phyloP scores from a whole-genome alignment of 2,113 vertebrate species.

The Periophthalmus modestus region DNA sequence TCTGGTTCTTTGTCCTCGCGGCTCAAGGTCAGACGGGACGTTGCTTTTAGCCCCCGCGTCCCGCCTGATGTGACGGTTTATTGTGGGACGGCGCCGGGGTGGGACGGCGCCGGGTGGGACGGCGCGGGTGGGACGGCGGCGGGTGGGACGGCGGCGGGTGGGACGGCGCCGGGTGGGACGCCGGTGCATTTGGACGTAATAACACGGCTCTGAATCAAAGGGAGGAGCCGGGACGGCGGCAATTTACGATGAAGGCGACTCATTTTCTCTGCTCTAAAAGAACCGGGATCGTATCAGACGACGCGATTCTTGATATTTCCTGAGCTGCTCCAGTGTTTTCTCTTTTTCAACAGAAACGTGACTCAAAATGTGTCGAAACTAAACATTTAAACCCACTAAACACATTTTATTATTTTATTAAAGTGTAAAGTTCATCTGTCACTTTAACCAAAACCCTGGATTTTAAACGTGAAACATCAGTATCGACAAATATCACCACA shows the following conservation, averaged over 20 bases:
- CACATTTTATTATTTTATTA: no score
- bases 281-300: background rate
- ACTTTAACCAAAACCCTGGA: no score
- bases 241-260: background rate
- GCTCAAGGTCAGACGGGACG: conserved; percentile 74
- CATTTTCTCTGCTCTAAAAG: background rate
- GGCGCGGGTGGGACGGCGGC: conserved; percentile 24
- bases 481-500: no score
- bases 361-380: no score
- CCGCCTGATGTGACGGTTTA: no score
- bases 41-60: conserved; percentile 75
- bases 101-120: conserved; percentile 25
- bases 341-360: no score
- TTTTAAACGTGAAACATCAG: no score
- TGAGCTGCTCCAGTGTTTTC: no score
- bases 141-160: conserved; percentile 25
- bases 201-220: conserved; percentile 22
- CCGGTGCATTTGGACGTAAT: conserved; percentile 37
- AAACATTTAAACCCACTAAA: no score
- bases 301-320: no score
- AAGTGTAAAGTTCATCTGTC: no score
- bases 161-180: conserved; percentile 26
- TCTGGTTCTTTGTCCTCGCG: conserved; percentile 59
- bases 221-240: conserved; percentile 1
- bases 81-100: conserved; percentile 30